Base-by-base conservation (phyloP, 2,113 vertebrate genomes). In the Xiphias gladius region DNA sequence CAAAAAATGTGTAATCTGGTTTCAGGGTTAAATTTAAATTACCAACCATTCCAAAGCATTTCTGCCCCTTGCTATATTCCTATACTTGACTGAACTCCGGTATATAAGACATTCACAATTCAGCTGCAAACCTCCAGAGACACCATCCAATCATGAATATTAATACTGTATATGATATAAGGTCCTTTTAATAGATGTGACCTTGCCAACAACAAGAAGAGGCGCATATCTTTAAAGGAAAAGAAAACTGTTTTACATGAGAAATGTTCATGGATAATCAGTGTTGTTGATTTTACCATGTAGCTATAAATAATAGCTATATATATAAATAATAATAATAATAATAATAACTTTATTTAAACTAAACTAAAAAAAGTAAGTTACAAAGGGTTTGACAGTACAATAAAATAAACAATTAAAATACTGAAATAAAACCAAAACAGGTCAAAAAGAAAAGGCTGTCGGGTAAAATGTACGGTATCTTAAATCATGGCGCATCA, bases 131-230 rank as follows among this genome's bases (percentile, higher is more conserved):
- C 62, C 84, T 85, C 80, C 41, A 64, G 85, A 84, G 68, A 86
- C 22, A 20, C 55, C 76, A 41, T 78, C 72, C 57, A 13, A 73
- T 69, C 66, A 76, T 78, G 69, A 87, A 90, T 92, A 84, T 76
- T 86, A 85, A 92, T 80, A n/a, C 35, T 77, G 63, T 77, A 80
- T 78, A 72, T 82, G 76, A 76, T 68, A 78, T 69, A 13, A 73
- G 76, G n/a, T 59, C 5, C 62, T 73, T 64, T 65, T 63, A 80
- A 80, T 69, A 59, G 11, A 46, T 69, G 43, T 39, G 71, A 80
- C 79, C 74, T 86, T 73, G 69, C 62, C 46, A 61, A 26, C 35
- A 76, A 32, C 16, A 48, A 67, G 57, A 66, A n/a, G 17, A 0
- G 11, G 39, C 28, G 55, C 35, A 65, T n/a, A 46, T 68, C n/a